Base-by-base conservation (phyloP, 2,888 invertebrate species). In the Lasioglossum lativentre region DNA sequence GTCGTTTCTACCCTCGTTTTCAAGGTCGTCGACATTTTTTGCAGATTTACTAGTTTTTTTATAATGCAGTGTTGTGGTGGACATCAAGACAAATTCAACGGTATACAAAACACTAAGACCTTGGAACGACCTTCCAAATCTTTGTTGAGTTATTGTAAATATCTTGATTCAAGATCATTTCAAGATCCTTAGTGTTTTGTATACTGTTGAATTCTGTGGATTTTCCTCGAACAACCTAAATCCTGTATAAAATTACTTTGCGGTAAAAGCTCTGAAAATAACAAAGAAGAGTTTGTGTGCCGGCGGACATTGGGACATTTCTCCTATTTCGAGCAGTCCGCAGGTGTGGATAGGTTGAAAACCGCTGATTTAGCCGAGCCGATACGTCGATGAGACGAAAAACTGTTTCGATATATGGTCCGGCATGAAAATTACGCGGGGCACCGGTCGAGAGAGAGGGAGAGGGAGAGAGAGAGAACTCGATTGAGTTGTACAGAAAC, bases 371-470 rank as follows among this genome's bases (percentile, higher is more conserved):
- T 30, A 63, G 30, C 6, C 16, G 59, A 27, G 59, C 14, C 59
- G 10, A 59, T 59, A 59, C 59, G 27, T 27, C 59, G 59, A 59
- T 16, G 59, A 59, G 59, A 59, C 59, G 45, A 59, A 59, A 59
- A 59, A 59, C 59, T 16, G 27, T 59, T 14, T 59, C 27, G 59
- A 27, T 63, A 30, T 63, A 63, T 63, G 63, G 63, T 6, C 1
- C 30, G 63, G 63, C 63, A 63, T 63, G 63, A 63, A 63, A 63
- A 63, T 63, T 63, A 30, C 63, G 59, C 27, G 56, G 14, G 47
- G 45, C 63, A 59, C 59, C 27, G 63, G 30, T 27, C 63, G 30
- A 30, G 27, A 27, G 14, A 59, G 8, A 38, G 6, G 27, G 59
- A 27, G 30, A 30, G 12, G n/a, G 56, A 56, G 30, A 34, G 5